These are phyloP conservation scores for Apostichopus parvimensis DNA, from an alignment of 35 echinoderm and acorn worm species.

Conservation along the genomic window DNA sequence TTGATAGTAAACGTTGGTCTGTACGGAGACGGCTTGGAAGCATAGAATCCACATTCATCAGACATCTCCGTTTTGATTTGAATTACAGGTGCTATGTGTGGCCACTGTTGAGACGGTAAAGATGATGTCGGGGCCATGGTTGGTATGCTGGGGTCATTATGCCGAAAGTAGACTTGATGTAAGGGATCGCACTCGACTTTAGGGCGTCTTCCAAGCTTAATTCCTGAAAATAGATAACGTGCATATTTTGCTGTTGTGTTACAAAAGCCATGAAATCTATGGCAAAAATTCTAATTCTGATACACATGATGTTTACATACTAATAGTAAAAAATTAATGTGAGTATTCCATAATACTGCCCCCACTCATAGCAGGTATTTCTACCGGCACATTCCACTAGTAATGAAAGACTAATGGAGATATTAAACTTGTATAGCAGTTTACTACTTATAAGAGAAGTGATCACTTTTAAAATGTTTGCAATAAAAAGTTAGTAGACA, in stretches of 20 bases:
- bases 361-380: not conserved
- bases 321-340: not conserved
- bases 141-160: slow-evolving; percentile 50
- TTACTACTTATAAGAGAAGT: not conserved
- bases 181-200: slow-evolving; percentile 85
- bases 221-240: slow-evolving; percentile 58
- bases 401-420: too few relatives aligned
- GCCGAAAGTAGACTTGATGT: slow-evolving; percentile 75
- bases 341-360: not conserved
- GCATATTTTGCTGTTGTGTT: not conserved
- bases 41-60: slow-evolving; percentile 16
- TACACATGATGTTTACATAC: too few relatives aligned
- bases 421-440: too few relatives aligned
- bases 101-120: slow-evolving; percentile 44
- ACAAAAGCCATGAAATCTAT: too few relatives aligned
- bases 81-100: slow-evolving; percentile 20
- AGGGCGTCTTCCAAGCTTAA: slow-evolving; percentile 90
- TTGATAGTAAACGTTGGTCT: slow-evolving; percentile 27
- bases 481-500: not conserved
- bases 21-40: slow-evolving; percentile 20
- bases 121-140: slow-evolving; percentile 9
- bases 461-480: not conserved
- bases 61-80: slow-evolving; percentile 56
- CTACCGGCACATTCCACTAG: too few relatives aligned
- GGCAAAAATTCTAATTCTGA: too few relatives aligned